Conservation (phyloP, 92 coral and sea anemone species). For the Micromussa lordhowensis region DNA sequence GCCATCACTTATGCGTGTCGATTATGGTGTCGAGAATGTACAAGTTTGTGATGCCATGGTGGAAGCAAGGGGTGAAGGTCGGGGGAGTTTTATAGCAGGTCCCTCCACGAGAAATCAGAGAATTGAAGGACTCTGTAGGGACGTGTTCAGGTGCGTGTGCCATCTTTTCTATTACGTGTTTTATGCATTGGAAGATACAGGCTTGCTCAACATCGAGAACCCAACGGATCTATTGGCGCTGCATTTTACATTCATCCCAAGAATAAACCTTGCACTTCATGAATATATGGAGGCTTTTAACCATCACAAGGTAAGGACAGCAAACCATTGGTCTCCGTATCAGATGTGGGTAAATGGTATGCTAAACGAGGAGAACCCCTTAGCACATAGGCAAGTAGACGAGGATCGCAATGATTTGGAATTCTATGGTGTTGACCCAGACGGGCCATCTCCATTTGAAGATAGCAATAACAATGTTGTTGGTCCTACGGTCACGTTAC, state of each 20-base stretch:
- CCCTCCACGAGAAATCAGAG: slow-evolving; percentile 75
- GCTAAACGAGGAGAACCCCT: slow-evolving; percentile 70
- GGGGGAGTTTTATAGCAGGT: too few relatives aligned
- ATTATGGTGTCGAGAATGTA: too few relatives aligned
- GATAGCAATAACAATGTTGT: too few relatives aligned
- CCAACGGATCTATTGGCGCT: slow-evolving; percentile 63
- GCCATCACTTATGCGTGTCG: too few relatives aligned
- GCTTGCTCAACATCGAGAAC: slow-evolving; percentile 56
- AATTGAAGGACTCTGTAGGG: slow-evolving; percentile 72
- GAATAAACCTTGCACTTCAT: slow-evolving; percentile 64
- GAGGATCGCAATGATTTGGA: too few relatives aligned
- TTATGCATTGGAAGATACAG: slow-evolving; percentile 68
- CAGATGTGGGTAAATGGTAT: slow-evolving; percentile 82
- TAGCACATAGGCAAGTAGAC: not conserved
- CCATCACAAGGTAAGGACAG: slow-evolving; percentile 68
- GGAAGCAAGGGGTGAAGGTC: too few relatives aligned
- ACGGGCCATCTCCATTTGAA: too few relatives aligned
- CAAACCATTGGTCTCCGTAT: slow-evolving; percentile 75
- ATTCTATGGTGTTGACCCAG: too few relatives aligned
- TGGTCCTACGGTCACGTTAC: too few relatives aligned
- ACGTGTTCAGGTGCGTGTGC: slow-evolving; percentile 71
- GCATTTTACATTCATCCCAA: slow-evolving; percentile 52
- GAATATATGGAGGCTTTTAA: slow-evolving; percentile 66
- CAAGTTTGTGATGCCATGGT: too few relatives aligned
- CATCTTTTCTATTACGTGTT: slow-evolving; percentile 66